A percentile compares a stretch with the other conserved stretches of the same genome.
phyloP scores from a whole-genome alignment of 2,888 invertebrate species.

The Actias luna region DNA sequence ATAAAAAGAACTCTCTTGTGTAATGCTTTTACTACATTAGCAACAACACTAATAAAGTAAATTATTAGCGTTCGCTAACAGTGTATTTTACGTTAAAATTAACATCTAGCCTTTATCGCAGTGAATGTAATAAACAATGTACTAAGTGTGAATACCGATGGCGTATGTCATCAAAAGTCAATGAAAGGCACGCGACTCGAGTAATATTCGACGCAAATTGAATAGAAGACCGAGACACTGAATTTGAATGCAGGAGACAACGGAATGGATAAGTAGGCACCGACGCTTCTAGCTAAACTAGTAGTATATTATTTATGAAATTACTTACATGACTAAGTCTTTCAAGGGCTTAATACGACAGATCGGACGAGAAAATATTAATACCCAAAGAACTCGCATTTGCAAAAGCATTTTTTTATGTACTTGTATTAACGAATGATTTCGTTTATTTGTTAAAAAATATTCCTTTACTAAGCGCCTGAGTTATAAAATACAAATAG shows the following conservation, averaged over 20 bases:
- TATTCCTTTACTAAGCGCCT: too few species aligned
- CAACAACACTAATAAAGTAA: too few species aligned
- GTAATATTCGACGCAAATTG: background rate
- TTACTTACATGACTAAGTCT: background rate
- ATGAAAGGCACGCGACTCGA: slow-evolving; percentile 2
- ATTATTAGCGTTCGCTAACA: too few species aligned
- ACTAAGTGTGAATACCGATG: background rate
- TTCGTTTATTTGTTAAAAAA: too few species aligned
- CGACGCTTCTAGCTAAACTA: background rate
- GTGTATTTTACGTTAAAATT: too few species aligned
- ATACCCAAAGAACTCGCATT: background rate
- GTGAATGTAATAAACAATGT: background rate
- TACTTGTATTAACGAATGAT: too few species aligned
- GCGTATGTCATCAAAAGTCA: slow-evolving; percentile 4
- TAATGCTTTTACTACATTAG: too few species aligned
- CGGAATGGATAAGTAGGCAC: background rate
- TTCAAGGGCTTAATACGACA: background rate
- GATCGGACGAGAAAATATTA: too few species aligned
- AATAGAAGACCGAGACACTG: background rate
- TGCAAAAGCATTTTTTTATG: too few species aligned
- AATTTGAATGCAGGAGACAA: slow-evolving; percentile 4
- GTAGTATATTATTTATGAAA: background rate
- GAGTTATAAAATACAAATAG: too few species aligned
- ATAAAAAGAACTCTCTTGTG: too few species aligned
- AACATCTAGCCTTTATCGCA: too few species aligned